Base-by-base conservation (phyloP, 2,888 invertebrate genomes). In the Ecliptopera silaceata region DNA sequence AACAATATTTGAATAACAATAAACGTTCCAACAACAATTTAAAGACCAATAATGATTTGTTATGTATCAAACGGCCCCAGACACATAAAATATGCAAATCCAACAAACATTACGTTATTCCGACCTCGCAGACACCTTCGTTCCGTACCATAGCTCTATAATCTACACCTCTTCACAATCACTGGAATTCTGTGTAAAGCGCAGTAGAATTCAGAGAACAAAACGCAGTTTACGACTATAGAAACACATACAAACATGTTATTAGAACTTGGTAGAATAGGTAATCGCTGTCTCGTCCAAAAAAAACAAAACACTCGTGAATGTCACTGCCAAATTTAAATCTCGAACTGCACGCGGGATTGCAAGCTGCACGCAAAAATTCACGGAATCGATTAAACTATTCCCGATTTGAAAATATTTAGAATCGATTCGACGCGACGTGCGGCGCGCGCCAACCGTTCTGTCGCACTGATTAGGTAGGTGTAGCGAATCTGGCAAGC, bases 391-490 rank as follows among this genome's bases (percentile, higher is more conserved):
- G 46, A 51, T 51, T 1, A 13, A 62, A 64, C 64, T 64, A 62
- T 56, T 58, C 62, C 58, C 64, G 60, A 46, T 49, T 34, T n/a
- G 57, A 53, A 61, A 59, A 59, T 32, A 41, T 50, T 59, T 36
- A 18, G 22, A 56, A 56, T 55, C 59, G 61, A 54, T 53, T 56
- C 54, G 56, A 45, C 48, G 45, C 48, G 68, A 60, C 72, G 74
- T 71, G 65, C 64, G 63, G 50, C 66, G 73, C 63, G 68, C 62
- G 46, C 68, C 60, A 64, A 54, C 67, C 64, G 62, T 54, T 50
- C 54, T 61, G 65, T 69, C 64, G 63, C 61, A 80, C 80, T 80
- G 75, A 61, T 63, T 68, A 58, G 55, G 43, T 48, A 47, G 61
- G 43, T 43, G 44, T 31, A 44, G n/a, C 2, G 29, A 59, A 48